Conservation (phyloP, 2,797 vertebrate genomes). For the Sarcoramphus papa region DNA sequence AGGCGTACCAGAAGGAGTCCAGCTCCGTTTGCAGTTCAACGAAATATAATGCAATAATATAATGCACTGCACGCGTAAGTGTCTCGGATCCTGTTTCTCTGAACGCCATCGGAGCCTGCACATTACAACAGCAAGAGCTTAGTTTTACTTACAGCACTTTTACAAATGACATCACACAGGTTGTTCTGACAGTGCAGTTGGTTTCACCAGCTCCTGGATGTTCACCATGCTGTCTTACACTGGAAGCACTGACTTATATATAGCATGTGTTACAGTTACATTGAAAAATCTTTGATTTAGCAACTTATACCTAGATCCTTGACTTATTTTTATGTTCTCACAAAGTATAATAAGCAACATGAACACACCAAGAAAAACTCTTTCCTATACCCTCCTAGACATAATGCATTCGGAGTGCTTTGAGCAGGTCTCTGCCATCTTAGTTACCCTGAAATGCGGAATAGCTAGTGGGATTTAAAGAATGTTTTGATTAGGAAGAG, state of each 20-base stretch:
- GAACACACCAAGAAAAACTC: neutral
- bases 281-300: neutral
- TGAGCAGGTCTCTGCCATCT: neutral
- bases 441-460: neutral
- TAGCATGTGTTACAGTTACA: neutral
- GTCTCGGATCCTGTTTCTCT: neutral
- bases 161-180: neutral
- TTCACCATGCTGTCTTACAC: neutral
- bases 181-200: neutral
- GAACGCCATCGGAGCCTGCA: neutral
- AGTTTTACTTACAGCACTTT: neutral
- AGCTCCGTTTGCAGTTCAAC: neutral
- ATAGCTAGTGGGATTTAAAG: neutral
- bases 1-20: neutral
- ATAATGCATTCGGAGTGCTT: neutral
- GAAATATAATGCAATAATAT: neutral
- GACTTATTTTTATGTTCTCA: neutral
- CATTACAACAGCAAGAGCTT: neutral
- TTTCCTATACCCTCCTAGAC: neutral
- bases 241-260: no score
- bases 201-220: neutral
- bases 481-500: neutral
- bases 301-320: neutral
- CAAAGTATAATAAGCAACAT: neutral
- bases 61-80: neutral